A percentile compares a stretch with the other conserved stretches of the same genome.
Evolutionary conservation across 2,113 vertebrate species (phyloP).

Genomic region (Furnarius figulus): DNA sequence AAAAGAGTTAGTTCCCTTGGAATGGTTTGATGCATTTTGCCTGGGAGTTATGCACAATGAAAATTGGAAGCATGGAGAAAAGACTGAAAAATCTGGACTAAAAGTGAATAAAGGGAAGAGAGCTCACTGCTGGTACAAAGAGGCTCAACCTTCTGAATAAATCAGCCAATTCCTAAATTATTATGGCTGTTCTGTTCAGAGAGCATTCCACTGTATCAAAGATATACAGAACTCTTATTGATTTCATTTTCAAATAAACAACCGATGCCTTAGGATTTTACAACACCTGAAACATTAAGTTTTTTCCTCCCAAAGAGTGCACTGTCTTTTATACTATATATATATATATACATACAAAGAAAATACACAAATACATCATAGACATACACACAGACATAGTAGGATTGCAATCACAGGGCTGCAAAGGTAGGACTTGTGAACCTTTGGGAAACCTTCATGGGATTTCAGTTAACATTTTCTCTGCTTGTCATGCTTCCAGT

Average conservation of each 20-base stretch:
- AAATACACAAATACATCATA: neutral
- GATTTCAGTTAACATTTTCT: neutral
- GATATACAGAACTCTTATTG: neutral
- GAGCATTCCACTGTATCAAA: neutral
- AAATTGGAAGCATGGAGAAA: neutral
- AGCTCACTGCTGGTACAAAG: neutral
- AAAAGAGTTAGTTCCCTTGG: neutral
- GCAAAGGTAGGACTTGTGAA: neutral
- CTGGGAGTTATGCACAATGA: neutral
- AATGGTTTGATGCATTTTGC: neutral
- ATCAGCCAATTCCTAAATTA: neutral
- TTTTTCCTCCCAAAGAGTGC: neutral
- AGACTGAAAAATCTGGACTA: neutral
- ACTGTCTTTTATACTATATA: neutral
- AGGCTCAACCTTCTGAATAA: neutral
- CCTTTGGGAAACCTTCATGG: neutral
- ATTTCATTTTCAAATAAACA: neutral
- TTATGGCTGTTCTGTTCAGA: neutral
- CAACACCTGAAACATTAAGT: neutral
- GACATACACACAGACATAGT: neutral
- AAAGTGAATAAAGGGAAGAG: neutral
- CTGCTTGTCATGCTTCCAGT: neutral
- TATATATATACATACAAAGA: neutral
- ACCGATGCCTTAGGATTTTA: too few relatives aligned
- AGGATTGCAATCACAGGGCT: neutral